These are phyloP conservation scores for Alitta virens DNA, from an alignment of 2,888 invertebrate species.

Conservation along the genomic window DNA sequence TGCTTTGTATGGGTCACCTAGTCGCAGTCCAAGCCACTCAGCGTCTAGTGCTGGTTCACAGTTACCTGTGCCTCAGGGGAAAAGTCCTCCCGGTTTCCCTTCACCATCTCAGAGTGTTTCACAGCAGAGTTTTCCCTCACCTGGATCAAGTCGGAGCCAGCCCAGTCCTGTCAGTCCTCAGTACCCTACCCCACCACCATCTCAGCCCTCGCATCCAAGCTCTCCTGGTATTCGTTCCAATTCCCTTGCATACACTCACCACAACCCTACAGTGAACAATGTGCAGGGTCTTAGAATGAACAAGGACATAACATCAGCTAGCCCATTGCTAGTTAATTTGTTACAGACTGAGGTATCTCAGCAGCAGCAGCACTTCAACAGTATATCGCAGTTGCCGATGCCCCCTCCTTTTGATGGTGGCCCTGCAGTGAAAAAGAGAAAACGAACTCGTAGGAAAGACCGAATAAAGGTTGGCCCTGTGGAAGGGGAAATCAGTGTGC, in stretches of 20 bases:
- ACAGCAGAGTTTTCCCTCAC: constrained; percentile 29
- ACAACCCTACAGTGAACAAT: constrained; percentile 33
- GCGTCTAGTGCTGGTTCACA: background rate
- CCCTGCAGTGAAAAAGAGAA: constrained; percentile 14
- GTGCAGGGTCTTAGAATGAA: constrained; percentile 29
- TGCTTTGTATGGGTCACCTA: constrained; percentile 10
- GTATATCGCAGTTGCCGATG: constrained; percentile 11
- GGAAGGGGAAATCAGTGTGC: constrained; percentile 4
- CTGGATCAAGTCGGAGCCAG: constrained; percentile 23
- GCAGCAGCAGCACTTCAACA: constrained; percentile 7
- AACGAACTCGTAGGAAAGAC: constrained; percentile 18
- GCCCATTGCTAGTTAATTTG: constrained; percentile 86
- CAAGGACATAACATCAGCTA: constrained; percentile 62
- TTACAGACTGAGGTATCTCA: constrained; percentile 73
- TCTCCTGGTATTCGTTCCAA: constrained; percentile 15
- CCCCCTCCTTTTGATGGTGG: constrained; percentile 19
- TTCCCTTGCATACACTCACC: constrained; percentile 1
- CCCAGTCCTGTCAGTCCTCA: constrained; percentile 24
- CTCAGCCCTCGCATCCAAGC: constrained; percentile 23
- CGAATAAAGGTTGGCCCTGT: background rate
- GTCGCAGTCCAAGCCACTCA: constrained; percentile 14
- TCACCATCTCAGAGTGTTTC: constrained; percentile 22
- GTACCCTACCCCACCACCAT: constrained; percentile 24
- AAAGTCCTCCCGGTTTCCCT: constrained; percentile 32
- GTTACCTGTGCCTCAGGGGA: constrained; percentile 21